These are phyloP conservation scores for Apamea sordens DNA, from an alignment of 2,888 invertebrate species.

Conservation along the genomic window DNA sequence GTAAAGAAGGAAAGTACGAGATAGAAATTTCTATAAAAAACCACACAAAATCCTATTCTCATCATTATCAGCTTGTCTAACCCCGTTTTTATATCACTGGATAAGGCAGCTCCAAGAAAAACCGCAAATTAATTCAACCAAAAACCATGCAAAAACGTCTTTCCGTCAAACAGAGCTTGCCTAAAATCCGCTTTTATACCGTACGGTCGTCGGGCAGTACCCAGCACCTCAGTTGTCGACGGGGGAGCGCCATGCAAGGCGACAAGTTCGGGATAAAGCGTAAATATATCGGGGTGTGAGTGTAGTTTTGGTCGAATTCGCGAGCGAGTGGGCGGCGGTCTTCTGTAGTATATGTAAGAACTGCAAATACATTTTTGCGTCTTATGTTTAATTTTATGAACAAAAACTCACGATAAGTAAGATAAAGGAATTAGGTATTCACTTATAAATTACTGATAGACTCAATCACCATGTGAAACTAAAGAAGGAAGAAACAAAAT, in stretches of 20 bases:
- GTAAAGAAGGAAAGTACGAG: not conserved
- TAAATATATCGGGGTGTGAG: slow-evolving; percentile 85
- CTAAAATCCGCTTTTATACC: slow-evolving; percentile 40
- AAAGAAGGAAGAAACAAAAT: not conserved
- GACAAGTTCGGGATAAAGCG: slow-evolving; percentile 83
- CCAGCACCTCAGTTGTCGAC: slow-evolving; percentile 47
- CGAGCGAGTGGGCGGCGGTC: slow-evolving; percentile 82
- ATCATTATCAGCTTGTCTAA: not conserved
- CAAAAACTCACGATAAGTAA: not conserved
- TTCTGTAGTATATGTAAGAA: slow-evolving; percentile 70
- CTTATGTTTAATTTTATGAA: slow-evolving; percentile 18
- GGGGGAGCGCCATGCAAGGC: slow-evolving; percentile 69
- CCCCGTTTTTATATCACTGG: not conserved
- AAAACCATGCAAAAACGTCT: slow-evolving; percentile 33
- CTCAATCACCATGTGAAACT: too few relatives aligned
- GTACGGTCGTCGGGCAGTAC: slow-evolving; percentile 19
- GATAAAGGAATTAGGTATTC: too few relatives aligned
- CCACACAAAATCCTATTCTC: not conserved
- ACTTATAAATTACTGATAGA: not conserved
- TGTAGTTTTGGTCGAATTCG: slow-evolving; percentile 86
- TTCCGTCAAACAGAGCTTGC: slow-evolving; percentile 27
- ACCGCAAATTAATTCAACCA: not conserved
- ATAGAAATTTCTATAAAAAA: not conserved
- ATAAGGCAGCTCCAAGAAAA: not conserved
- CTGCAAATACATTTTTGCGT: slow-evolving; percentile 26